Evolutionary conservation across 2,797 vertebrate genomes (phyloP).

Genomic region (Anniella stebbinsi): DNA sequence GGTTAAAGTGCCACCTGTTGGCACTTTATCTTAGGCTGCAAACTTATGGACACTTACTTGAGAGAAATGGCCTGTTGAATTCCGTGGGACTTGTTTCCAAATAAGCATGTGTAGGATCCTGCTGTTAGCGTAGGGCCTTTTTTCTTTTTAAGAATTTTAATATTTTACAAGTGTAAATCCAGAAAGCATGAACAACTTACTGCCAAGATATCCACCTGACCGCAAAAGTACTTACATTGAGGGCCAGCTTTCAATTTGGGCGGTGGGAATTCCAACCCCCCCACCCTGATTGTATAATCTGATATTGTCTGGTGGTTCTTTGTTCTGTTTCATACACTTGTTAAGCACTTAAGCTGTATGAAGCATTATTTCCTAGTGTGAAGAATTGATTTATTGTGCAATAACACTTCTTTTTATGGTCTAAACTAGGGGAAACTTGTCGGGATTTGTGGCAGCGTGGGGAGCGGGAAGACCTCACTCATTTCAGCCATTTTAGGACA

Average conservation of each 20-base stretch:
- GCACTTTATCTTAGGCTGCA: no score
- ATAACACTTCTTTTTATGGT: constrained; percentile 35
- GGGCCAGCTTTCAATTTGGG: neutral
- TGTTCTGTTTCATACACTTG: neutral
- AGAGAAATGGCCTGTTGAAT: neutral
- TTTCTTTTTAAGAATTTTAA: neutral
- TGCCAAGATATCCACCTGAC: neutral
- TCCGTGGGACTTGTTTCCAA: neutral
- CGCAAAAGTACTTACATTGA: neutral
- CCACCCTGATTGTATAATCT: neutral
- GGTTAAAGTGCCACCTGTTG: neutral
- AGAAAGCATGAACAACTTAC: no score
- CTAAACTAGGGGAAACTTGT: constrained; percentile 87
- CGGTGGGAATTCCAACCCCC: neutral
- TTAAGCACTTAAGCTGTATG: neutral
- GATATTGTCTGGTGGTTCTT: neutral
- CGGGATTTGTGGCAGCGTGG: constrained; percentile 93
- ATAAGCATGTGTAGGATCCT: neutral
- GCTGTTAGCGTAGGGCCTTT: neutral
- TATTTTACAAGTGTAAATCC: neutral
- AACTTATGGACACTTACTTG: neutral
- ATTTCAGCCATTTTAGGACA: constrained; percentile 93
- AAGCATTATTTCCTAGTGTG: constrained; percentile 8
- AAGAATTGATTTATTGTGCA: neutral
- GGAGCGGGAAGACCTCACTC: constrained; percentile 93